Base-by-base conservation (phyloP, 2,888 invertebrate genomes). In the Idaea straminata region DNA sequence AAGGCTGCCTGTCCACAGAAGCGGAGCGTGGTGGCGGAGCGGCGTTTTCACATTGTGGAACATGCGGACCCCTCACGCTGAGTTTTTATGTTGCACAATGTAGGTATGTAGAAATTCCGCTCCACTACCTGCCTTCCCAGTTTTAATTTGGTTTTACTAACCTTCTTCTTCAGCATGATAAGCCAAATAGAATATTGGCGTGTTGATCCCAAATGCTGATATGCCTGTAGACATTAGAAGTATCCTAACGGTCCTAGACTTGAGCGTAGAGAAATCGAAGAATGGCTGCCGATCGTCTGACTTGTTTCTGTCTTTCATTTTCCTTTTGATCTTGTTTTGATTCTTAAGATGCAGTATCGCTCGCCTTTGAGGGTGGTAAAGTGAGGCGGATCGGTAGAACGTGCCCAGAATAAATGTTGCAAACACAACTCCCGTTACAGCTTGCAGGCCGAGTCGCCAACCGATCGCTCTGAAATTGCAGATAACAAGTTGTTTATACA, bases 261-360 rank as follows among this genome's bases (percentile, higher is more conserved):
- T 95, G 68, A 98, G 92, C 6, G 97, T 97, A 67, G 96, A 96
- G 82, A 97, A 96, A 85, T 98, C 98, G 81, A 97, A 96, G 89
- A 97, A 97, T 0, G 97, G 96, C 59, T 96, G 96, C 70, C 96
- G 94, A 77, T 97, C 97, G 75, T 97, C 96, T 58, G 92, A 82
- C 77, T 96, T 96, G 81, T 95, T 96, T 80, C 96, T 95, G 82
- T 96, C 96, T 84, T 96, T 96, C 92, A 96, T 95, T 87, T 96
- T 96, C 71, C 96, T 93, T 83, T 97, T 97, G 79, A 93, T 93
- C 75, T 93, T 93, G 76, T 86, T 93, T 85, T 97, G 97, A 87
- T 97, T 97, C 88, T 97, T 98, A 79, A 98, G 94, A 85, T 98
- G 97, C 59, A 98, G 93, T 77, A 98, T 97, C 67, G 97, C 97